Conservation (phyloP, 2,113 vertebrate species). For the Lichenostomus cassidix region DNA sequence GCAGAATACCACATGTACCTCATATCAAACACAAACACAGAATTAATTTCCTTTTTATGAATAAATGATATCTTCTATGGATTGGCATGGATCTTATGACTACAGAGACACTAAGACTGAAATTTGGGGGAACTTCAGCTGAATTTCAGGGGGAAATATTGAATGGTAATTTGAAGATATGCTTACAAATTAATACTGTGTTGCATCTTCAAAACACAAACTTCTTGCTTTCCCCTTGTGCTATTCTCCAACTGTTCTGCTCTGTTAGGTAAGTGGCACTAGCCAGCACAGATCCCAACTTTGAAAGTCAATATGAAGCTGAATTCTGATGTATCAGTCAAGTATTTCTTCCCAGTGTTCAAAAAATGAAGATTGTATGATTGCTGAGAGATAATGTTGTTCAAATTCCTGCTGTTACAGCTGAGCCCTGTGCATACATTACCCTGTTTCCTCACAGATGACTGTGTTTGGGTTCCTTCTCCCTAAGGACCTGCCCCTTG, state of each 20-base stretch:
- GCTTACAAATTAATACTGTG: background rate
- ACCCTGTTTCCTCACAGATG: background rate
- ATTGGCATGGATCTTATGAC: background rate
- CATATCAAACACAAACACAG: background rate
- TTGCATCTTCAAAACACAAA: background rate
- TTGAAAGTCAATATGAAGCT: background rate
- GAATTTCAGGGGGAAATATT: background rate
- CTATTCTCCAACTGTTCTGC: background rate
- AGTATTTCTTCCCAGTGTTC: background rate
- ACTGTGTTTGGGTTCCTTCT: background rate
- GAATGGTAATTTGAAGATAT: background rate
- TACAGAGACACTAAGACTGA: background rate
- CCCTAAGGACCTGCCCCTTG: background rate
- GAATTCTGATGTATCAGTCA: background rate
- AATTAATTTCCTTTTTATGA: background rate
- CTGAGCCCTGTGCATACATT: accelerated
- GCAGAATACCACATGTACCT: background rate
- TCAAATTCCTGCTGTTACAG: background rate
- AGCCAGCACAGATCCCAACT: background rate
- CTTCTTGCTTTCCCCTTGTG: background rate
- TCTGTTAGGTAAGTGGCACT: background rate
- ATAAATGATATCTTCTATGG: background rate
- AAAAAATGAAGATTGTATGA: background rate
- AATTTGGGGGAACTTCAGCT: background rate
- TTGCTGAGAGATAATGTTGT: background rate